A percentile compares a stretch with the other conserved stretches of the same genome.
phyloP scores from a whole-genome alignment of 1,140 invertebrate species.

The Drosophila grimshawi region DNA sequence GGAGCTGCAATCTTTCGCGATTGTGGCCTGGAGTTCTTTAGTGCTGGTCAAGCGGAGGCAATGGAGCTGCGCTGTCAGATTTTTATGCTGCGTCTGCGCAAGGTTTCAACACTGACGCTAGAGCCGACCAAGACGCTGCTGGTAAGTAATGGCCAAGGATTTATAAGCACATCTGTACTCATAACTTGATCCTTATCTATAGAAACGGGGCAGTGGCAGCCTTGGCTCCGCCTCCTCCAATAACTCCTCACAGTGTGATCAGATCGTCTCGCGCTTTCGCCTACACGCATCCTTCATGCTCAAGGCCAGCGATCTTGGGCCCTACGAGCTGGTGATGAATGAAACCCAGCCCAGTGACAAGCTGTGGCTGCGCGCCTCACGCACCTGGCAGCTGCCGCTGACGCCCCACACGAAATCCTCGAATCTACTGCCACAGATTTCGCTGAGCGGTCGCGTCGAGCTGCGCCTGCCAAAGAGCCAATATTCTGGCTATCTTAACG shows the following conservation, averaged over 20 bases:
- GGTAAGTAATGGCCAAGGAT: slow-evolving; percentile 40
- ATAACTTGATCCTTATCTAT: neutral
- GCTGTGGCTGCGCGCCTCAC: slow-evolving; percentile 63
- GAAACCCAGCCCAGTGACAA: slow-evolving; percentile 43
- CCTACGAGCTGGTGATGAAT: slow-evolving; percentile 60
- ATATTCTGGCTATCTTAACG: slow-evolving; percentile 70
- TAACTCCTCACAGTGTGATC: slow-evolving; percentile 39
- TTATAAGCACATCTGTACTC: neutral
- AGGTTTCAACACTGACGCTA: slow-evolving; percentile 68
- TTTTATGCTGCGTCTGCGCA: slow-evolving; percentile 77
- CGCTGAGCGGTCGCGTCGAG: slow-evolving; percentile 65
- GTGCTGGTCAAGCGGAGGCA: slow-evolving; percentile 31
- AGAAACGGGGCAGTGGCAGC: slow-evolving; percentile 56
- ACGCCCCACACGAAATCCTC: slow-evolving; percentile 58
- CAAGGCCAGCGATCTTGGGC: slow-evolving; percentile 49
- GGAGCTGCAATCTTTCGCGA: slow-evolving; percentile 69
- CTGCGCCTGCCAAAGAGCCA: slow-evolving; percentile 57
- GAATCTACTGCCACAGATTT: slow-evolving; percentile 60
- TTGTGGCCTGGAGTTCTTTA: slow-evolving; percentile 73
- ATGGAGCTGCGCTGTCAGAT: slow-evolving; percentile 68
- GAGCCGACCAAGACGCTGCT: slow-evolving; percentile 54
- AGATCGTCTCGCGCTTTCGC: slow-evolving; percentile 71
- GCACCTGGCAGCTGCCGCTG: slow-evolving; percentile 56
- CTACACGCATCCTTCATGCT: slow-evolving; percentile 71
- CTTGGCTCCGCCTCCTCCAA: slow-evolving; percentile 53